Evolutionary conservation across 2,888 invertebrate genomes (phyloP).

Genomic region (Nudaria mundana): DNA sequence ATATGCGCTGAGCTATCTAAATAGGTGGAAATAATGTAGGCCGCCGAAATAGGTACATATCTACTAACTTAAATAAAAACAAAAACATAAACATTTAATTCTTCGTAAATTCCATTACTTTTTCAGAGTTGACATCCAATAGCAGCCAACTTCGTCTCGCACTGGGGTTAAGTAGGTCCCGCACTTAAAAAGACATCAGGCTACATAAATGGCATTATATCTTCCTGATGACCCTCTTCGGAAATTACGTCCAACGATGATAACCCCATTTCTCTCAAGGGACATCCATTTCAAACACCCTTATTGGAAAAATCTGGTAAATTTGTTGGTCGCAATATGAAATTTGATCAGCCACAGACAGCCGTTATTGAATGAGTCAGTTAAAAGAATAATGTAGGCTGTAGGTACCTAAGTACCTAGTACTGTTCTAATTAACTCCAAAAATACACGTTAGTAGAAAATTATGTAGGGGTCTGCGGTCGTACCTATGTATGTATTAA

Average conservation of each 20-base stretch:
- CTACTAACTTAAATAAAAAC: not conserved
- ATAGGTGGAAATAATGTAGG: too few relatives aligned
- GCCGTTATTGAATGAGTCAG: too few relatives aligned
- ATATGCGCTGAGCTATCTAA: too few relatives aligned
- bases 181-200: constrained; percentile 80
- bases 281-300: constrained; percentile 41
- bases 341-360: constrained; percentile 38
- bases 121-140: too few relatives aligned
- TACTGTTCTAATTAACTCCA: too few relatives aligned
- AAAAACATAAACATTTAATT: too few relatives aligned
- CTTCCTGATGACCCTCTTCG: constrained; percentile 74
- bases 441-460: too few relatives aligned
- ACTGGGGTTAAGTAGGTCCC: constrained; percentile 74
- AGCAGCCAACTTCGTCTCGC: constrained; percentile 50
- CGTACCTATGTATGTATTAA: too few relatives aligned
- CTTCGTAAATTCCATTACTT: too few relatives aligned
- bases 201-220: constrained; percentile 77
- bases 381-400: too few relatives aligned
- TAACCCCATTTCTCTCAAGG: constrained; percentile 54
- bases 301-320: constrained; percentile 31
- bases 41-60: not conserved
- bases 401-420: too few relatives aligned
- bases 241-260: constrained; percentile 68
- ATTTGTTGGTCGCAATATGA: constrained; percentile 29
- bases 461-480: too few relatives aligned